Evolutionary conservation across 2,888 invertebrate species (phyloP).

Genomic region (Phorcus lineatus): DNA sequence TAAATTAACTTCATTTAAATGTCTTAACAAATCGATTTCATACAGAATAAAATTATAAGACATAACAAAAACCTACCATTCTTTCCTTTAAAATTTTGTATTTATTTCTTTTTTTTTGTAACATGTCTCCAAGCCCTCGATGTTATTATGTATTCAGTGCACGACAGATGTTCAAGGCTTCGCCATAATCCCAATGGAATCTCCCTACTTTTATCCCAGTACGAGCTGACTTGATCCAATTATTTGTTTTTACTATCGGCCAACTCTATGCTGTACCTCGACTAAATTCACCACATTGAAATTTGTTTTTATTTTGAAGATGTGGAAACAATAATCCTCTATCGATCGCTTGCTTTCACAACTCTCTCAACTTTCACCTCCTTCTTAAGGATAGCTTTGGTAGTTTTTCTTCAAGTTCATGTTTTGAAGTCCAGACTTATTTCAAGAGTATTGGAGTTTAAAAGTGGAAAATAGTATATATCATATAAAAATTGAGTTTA

Average conservation of each 20-base stretch:
- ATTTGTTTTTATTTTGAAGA: not conserved
- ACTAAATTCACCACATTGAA: not conserved
- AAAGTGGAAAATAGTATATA: no score
- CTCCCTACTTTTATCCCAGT: not conserved
- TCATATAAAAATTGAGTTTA: no score
- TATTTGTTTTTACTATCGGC: conserved; percentile 1
- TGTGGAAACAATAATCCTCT: not conserved
- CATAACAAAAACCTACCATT: no score
- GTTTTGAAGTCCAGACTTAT: no score
- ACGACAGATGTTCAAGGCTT: not conserved
- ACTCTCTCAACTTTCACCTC: not conserved
- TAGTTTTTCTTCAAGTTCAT: no score
- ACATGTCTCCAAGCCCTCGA: not conserved
- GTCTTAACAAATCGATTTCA: no score
- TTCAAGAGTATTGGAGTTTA: no score
- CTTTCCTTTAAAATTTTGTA: not conserved
- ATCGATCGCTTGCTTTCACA: not conserved
- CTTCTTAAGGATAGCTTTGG: no score
- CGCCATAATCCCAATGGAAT: not conserved
- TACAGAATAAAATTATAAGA: no score
- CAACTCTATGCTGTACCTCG: not conserved
- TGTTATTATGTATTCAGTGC: not conserved
- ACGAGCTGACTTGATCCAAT: not conserved
- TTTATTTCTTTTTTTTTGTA: not conserved
- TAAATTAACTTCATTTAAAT: no score